Percentiles rank a stretch among this genome's conserved stretches.
Conservation (phyloP, 2,888 invertebrate species). For the Lasioglossum zephyrum region DNA sequence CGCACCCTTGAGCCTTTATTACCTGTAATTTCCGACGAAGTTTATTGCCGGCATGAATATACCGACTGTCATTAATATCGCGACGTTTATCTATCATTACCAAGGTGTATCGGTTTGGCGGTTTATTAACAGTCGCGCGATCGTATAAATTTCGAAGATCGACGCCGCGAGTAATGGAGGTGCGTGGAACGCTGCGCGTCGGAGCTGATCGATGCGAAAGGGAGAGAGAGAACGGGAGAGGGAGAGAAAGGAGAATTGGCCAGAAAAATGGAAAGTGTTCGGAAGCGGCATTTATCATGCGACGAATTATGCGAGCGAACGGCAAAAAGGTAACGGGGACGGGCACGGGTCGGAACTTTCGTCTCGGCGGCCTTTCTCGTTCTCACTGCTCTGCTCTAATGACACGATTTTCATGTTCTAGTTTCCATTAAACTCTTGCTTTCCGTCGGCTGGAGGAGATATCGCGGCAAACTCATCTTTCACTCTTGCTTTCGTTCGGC, state of each 20-base stretch:
- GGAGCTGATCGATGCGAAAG: slow-evolving; percentile 24
- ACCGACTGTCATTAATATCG: slow-evolving; percentile 52
- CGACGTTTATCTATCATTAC: slow-evolving; percentile 54
- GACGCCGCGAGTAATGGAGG: slow-evolving; percentile 1
- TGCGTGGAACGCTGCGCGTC: neutral
- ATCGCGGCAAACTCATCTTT: slow-evolving; percentile 37
- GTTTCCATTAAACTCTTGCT: slow-evolving; percentile 52
- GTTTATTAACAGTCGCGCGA: slow-evolving; percentile 38
- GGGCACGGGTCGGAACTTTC: slow-evolving; percentile 23
- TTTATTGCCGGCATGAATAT: slow-evolving; percentile 46
- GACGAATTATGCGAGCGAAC: slow-evolving; percentile 28
- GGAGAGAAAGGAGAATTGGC: neutral
- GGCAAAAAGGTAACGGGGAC: neutral
- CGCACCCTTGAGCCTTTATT: slow-evolving; percentile 39
- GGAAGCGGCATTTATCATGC: slow-evolving; percentile 38
- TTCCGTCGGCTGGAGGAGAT: slow-evolving; percentile 30
- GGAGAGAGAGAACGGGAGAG: neutral
- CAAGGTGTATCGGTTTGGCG: slow-evolving; percentile 26
- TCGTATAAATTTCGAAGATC: slow-evolving; percentile 39
- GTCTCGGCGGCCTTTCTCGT: slow-evolving; percentile 6
- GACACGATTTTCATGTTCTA: slow-evolving; percentile 52
- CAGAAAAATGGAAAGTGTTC: slow-evolving; percentile 18
- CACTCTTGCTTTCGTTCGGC: slow-evolving; percentile 48
- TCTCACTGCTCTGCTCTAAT: slow-evolving; percentile 29
- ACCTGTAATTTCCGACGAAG: slow-evolving; percentile 40